Conservation (phyloP, 2,797 vertebrate species). For the Morelia viridis region DNA sequence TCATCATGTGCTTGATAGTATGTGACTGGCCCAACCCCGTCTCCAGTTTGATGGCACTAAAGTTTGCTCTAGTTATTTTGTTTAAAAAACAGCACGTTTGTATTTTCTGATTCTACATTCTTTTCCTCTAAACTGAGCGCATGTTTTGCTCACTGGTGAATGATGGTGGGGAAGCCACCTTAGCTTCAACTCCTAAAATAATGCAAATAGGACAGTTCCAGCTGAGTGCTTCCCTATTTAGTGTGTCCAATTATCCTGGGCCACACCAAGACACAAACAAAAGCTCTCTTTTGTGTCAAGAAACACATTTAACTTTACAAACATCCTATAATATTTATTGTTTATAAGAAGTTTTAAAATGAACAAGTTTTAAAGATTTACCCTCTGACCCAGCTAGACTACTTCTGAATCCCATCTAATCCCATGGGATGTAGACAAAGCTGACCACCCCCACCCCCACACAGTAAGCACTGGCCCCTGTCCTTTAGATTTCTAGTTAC, state of each 20-base stretch:
- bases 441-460: background rate
- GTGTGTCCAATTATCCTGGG: background rate
- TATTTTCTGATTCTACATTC: background rate
- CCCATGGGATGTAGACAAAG: background rate
- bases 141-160: background rate
- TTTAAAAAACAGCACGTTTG: background rate
- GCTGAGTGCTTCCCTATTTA: background rate
- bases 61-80: background rate
- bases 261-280: background rate
- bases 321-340: background rate
- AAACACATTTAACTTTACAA: background rate
- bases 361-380: background rate
- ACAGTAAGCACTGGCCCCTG: background rate
- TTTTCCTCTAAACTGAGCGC: background rate
- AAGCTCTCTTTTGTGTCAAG: background rate
- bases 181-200: background rate
- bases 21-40: background rate
- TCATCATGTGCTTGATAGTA: background rate
- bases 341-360: background rate
- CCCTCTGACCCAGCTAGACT: background rate
- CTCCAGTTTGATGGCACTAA: background rate
- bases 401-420: background rate
- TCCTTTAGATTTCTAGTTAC: background rate
- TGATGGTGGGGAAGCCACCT: background rate
- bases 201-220: background rate